These are phyloP conservation scores for Apocrypta bakeri DNA, from an alignment of 1,140 invertebrate species.

Conservation along the genomic window DNA sequence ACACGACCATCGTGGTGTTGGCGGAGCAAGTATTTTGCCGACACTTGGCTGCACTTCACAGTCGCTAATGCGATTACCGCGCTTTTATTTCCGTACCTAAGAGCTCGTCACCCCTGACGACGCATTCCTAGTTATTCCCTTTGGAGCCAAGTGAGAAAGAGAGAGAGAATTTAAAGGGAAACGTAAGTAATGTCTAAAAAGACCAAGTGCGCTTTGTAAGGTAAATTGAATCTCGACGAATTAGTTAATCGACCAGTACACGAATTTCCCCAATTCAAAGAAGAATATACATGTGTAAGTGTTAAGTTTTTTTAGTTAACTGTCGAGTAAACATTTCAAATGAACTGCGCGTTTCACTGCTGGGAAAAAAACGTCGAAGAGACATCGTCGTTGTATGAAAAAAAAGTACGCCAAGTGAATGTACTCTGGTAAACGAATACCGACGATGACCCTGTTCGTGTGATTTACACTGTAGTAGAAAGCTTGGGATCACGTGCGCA, in stretches of 20 bases:
- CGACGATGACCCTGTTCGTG: neutral
- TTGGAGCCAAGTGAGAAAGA: neutral
- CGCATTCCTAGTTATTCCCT: slow-evolving; percentile 21
- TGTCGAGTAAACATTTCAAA: no score
- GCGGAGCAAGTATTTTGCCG: slow-evolving; percentile 14
- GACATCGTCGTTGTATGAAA: neutral
- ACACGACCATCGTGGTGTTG: neutral
- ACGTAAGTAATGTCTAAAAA: neutral
- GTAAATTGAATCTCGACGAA: slow-evolving; percentile 28
- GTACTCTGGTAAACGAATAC: neutral
- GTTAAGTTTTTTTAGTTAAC: neutral
- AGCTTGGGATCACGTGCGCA: neutral
- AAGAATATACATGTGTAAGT: no score
- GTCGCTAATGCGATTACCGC: slow-evolving; percentile 63
- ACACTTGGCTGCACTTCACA: slow-evolving; percentile 57
- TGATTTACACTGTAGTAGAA: neutral
- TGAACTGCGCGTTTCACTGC: neutral
- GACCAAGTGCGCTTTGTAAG: neutral
- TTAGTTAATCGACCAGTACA: neutral
- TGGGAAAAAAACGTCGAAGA: neutral
- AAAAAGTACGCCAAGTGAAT: neutral
- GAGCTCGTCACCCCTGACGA: neutral
- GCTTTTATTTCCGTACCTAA: slow-evolving; percentile 58
- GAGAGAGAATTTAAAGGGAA: neutral
- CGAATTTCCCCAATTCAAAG: no score